A percentile compares a stretch with the other conserved stretches of the same genome.
Conservation (phyloP, 2,797 vertebrate genomes). For the Streptopelia turtur region DNA sequence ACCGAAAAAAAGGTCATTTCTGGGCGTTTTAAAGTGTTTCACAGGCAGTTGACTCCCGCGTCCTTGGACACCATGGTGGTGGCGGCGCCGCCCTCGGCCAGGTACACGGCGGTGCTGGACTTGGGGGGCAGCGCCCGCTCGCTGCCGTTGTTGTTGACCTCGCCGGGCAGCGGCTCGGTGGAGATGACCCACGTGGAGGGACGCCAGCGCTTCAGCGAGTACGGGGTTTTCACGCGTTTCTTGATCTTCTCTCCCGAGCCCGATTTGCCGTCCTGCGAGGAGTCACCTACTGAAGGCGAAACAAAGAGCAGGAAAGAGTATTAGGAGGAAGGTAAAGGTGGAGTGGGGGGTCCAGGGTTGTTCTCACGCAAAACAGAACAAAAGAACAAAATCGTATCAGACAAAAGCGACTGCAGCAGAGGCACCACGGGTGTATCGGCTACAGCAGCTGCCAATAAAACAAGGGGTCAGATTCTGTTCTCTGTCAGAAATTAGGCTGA, state of each 20-base stretch:
- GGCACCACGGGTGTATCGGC: not conserved
- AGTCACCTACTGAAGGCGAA: constrained; percentile 79
- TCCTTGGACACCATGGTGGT: constrained; percentile 86
- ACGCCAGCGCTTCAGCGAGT: constrained; percentile 96
- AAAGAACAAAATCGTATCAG: constrained; percentile 2
- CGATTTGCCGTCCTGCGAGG: constrained; percentile 83
- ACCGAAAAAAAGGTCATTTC: constrained; percentile 61
- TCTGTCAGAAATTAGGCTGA: constrained; percentile 17
- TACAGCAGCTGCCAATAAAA: not conserved
- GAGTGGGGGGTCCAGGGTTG: not conserved
- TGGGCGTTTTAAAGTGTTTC: constrained; percentile 73
- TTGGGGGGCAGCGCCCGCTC: constrained; percentile 83
- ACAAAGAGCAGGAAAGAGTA: constrained; percentile 24
- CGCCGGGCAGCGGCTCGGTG: constrained; percentile 88
- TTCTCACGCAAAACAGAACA: not conserved
- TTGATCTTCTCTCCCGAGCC: constrained; percentile 97
- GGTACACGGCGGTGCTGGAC: constrained; percentile 91
- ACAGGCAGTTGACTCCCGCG: constrained; percentile 90
- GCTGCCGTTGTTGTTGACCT: constrained; percentile 85
- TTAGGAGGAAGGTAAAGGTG: not conserved
- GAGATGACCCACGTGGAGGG: constrained; percentile 98
- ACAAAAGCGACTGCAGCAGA: not conserved
- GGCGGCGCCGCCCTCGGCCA: constrained; percentile 86
- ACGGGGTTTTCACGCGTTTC: constrained; percentile 97
- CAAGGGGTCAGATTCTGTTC: not conserved